These are phyloP conservation scores for Tetramorium alpestre DNA, from an alignment of 1,140 invertebrate genomes.

Conservation along the genomic window DNA sequence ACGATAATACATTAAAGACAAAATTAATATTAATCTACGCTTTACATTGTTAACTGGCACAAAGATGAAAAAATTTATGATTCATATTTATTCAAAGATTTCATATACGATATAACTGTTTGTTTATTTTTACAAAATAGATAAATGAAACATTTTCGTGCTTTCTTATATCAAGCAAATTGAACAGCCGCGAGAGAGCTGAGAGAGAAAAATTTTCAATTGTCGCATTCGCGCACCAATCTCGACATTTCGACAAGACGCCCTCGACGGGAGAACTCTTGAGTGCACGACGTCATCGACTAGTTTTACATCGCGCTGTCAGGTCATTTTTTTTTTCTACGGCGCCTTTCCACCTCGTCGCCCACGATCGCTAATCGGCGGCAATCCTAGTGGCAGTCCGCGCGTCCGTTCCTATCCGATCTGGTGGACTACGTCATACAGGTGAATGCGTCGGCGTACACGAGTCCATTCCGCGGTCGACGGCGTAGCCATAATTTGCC, in stretches of 20 bases:
- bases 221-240: not conserved
- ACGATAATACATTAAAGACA: not conserved
- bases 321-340: conserved; percentile 67
- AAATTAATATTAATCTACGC: not conserved
- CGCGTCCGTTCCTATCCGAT: conserved; percentile 73
- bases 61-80: not conserved
- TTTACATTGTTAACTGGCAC: not conserved
- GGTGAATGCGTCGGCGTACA: conserved; percentile 80
- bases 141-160: not conserved
- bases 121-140: not conserved
- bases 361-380: conserved; percentile 72
- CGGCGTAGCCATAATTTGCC: conserved; percentile 69
- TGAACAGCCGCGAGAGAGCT: not conserved
- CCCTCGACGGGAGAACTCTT: conserved; percentile 28
- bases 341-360: conserved; percentile 74
- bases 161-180: not conserved
- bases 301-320: conserved; percentile 65
- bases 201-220: not conserved
- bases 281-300: conserved; percentile 64
- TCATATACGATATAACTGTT: not conserved
- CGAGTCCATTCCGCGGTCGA: conserved; percentile 70
- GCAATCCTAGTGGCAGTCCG: conserved; percentile 55
- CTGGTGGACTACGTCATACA: conserved; percentile 80
- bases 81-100: not conserved
- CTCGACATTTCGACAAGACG: conserved; percentile 33